A percentile compares a stretch with the other conserved stretches of the same genome.
These are phyloP conservation scores for Capitulum mitella DNA, from an alignment of 2,888 invertebrate genomes.

Conservation along the genomic window DNA sequence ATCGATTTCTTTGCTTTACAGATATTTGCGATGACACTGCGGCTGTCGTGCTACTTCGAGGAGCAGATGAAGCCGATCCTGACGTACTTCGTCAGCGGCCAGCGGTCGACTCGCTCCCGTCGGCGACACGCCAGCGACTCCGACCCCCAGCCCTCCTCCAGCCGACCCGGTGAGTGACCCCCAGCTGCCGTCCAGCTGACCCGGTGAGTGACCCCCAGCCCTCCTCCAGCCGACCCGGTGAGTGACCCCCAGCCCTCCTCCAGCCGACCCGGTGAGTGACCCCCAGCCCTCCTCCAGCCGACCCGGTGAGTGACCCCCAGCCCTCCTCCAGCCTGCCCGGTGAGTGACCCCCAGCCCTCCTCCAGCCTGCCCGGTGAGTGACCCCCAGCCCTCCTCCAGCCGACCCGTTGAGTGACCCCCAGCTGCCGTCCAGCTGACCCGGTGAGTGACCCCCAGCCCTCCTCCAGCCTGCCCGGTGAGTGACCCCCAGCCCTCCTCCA, in stretches of 20 bases:
- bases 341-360: background rate
- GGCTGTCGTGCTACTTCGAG: constrained; percentile 36
- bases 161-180: background rate
- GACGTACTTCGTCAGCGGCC: constrained; percentile 23
- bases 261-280: background rate
- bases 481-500: no score
- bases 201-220: background rate
- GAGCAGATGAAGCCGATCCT: constrained; percentile 35
- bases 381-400: no score
- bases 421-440: no score
- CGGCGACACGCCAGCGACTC: background rate
- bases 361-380: background rate
- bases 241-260: no score
- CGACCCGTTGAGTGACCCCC: no score
- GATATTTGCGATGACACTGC: constrained; percentile 36
- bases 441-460: no score
- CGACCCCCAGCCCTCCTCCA: background rate
- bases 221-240: background rate
- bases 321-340: background rate
- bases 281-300: background rate
- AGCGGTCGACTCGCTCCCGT: background rate
- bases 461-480: no score
- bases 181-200: background rate
- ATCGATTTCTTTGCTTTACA: constrained; percentile 25
- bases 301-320: no score